Conservation (phyloP, 2,888 invertebrate genomes). For the Dioctria linearis region DNA sequence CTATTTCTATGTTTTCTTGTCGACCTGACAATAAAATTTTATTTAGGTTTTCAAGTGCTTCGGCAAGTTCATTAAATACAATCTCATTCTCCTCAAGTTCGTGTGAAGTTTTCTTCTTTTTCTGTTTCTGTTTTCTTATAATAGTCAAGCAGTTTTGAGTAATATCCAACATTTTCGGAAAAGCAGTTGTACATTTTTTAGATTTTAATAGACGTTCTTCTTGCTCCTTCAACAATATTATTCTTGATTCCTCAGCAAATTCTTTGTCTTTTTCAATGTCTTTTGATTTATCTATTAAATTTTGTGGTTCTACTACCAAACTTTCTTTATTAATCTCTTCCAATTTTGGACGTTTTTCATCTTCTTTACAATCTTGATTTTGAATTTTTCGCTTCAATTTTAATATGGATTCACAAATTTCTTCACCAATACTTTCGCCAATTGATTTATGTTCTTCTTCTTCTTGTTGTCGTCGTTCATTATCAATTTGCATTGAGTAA, state of each 20-base stretch:
- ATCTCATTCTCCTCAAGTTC: slow-evolving; percentile 18
- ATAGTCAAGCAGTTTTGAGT: slow-evolving; percentile 26
- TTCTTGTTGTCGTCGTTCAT: slow-evolving; percentile 40
- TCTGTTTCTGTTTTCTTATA: slow-evolving; percentile 24
- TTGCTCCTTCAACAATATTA: slow-evolving; percentile 30
- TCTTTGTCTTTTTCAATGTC: neutral
- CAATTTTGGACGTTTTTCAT: slow-evolving; percentile 46
- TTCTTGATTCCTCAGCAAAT: slow-evolving; percentile 18
- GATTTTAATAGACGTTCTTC: slow-evolving; percentile 20
- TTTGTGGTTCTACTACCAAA: neutral
- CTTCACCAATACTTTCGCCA: slow-evolving; percentile 18
- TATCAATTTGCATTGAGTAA: slow-evolving; percentile 41
- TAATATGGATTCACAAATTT: slow-evolving; percentile 1
- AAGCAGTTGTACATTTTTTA: neutral
- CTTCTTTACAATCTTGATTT: slow-evolving; percentile 26
- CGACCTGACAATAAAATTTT: neutral
- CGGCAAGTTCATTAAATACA: slow-evolving; percentile 13
- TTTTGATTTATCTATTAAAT: neutral
- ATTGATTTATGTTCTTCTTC: slow-evolving; percentile 1
- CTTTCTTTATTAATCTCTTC: slow-evolving; percentile 2
- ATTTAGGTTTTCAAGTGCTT: slow-evolving; percentile 17
- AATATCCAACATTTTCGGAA: slow-evolving; percentile 34
- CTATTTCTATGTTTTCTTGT: slow-evolving; percentile 25
- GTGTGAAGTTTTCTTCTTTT: slow-evolving; percentile 5
- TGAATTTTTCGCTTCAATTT: slow-evolving; percentile 21